Evolutionary conservation across 2,113 vertebrate species (phyloP).

Genomic region (Oryzias woworae): DNA sequence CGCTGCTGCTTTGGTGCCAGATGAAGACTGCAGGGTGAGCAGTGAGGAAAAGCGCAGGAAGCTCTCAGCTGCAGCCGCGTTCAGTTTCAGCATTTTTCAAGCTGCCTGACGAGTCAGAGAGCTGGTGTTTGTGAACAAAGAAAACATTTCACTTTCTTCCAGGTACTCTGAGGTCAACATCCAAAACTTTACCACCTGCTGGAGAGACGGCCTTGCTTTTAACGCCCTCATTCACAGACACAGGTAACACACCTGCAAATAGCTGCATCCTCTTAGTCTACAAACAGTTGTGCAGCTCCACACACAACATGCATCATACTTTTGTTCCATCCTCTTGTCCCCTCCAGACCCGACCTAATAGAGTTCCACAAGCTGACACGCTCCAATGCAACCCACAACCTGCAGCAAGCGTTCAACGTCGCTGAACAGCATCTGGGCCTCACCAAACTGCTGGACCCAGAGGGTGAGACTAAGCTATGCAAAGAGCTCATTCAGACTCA

Average conservation of each 20-base stretch:
- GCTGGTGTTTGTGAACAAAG: neutral
- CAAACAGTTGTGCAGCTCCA: no score
- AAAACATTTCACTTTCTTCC: conserved; percentile 6
- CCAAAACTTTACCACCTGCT: conserved; percentile 96
- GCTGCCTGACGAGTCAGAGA: neutral
- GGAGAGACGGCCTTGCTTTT: conserved; percentile 93
- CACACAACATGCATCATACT: neutral
- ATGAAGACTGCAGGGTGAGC: conserved; percentile 93
- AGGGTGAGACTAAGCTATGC: conserved; percentile 74
- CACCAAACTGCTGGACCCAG: conserved; percentile 91
- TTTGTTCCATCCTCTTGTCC: neutral
- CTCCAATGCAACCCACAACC: conserved; percentile 93
- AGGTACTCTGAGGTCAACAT: conserved; percentile 95
- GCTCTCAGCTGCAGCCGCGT: neutral
- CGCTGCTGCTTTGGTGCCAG: conserved; percentile 94
- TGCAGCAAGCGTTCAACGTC: conserved; percentile 91
- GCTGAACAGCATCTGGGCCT: conserved; percentile 92
- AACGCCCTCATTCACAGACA: conserved; percentile 95
- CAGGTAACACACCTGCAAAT: conserved; percentile 73
- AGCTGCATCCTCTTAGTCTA: neutral
- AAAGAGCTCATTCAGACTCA: neutral
- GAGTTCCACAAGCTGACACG: conserved; percentile 92
- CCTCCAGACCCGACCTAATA: conserved; percentile 86
- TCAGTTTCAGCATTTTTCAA: neutral
- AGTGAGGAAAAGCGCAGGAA: neutral